Evolutionary conservation across 1,140 invertebrate species (phyloP), one percentile per base, ranked within the genome.

Genomic region (Leptinotarsa texana): DNA sequence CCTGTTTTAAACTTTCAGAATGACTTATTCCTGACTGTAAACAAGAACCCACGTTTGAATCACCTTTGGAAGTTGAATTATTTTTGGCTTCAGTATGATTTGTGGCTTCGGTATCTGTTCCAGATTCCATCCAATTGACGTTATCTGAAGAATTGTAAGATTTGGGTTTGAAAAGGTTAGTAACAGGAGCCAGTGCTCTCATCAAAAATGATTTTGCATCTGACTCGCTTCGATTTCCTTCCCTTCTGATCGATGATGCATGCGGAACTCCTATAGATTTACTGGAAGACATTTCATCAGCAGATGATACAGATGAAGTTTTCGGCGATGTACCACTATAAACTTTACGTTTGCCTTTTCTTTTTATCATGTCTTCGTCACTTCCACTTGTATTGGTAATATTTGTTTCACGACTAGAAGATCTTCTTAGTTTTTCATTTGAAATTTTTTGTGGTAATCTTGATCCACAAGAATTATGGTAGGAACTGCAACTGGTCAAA

Each of bases 131-230:
- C 79, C 79, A 81, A 21, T 76, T 74, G 27, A 80, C 72, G 63
- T 80, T 82, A 49, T 80, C 79, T 48, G 72, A 71, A 13, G 72
- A 63, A 17, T 79, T 73, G 21, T 33, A 6, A 47, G 73, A 57
- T 63, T 88, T 88, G n/a, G 83, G 83, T 83, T 90, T 91, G 81
- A 92, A 92, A 17, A 91, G 84, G 84, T 89, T 91, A 0, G 91
- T 90, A 3, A 92, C 91, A 0, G 92, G 91, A 48, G 89, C 90
- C 72, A 92, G 81, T 17, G 91, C 91, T 82, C 91, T 85, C 83
- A 92, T 91, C 62, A 94, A 84, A 80, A 92, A 92, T 4, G 90
- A 90, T 82, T 93, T 93, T 0, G 91, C 90, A 78, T 93, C 91
- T 13, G 79, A 67, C 82, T 92, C 90, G 3, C 87, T 87, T 77